Conservation (phyloP, 2,797 vertebrate genomes). For the Rhynchotus rufescens region DNA sequence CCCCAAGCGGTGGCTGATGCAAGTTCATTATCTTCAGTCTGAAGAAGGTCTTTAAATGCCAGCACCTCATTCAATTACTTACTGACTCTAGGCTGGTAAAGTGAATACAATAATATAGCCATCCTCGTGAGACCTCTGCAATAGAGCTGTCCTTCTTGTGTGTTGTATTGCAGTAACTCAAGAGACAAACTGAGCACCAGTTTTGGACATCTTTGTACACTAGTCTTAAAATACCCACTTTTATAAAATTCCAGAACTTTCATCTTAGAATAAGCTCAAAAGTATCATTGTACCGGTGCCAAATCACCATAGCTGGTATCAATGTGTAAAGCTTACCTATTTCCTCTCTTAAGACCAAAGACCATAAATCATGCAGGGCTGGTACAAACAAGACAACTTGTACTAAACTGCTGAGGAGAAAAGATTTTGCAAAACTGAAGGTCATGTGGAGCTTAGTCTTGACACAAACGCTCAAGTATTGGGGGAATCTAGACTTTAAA, state of each 20-base stretch:
- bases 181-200: not conserved
- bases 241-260: not conserved
- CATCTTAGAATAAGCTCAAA: not conserved
- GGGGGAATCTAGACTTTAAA: not conserved
- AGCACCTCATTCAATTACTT: not conserved
- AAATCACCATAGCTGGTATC: not conserved
- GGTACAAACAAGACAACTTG: not conserved
- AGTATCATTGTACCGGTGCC: not conserved
- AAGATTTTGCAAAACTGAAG: not conserved
- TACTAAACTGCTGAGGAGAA: not conserved
- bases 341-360: not conserved
- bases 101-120: not conserved
- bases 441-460: not conserved
- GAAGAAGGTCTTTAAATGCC: slow-evolving; percentile 10
- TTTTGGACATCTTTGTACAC: not conserved
- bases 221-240: not conserved
- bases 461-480: not conserved
- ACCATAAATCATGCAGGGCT: not conserved
- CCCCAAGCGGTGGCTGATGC: not conserved
- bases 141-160: not conserved
- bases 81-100: not conserved
- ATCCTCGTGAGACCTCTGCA: not conserved
- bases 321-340: not conserved
- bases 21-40: slow-evolving; percentile 15
- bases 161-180: not conserved